Evolutionary conservation across 2,888 invertebrate genomes (phyloP).

Genomic region (Ptychoptera contaminata): DNA sequence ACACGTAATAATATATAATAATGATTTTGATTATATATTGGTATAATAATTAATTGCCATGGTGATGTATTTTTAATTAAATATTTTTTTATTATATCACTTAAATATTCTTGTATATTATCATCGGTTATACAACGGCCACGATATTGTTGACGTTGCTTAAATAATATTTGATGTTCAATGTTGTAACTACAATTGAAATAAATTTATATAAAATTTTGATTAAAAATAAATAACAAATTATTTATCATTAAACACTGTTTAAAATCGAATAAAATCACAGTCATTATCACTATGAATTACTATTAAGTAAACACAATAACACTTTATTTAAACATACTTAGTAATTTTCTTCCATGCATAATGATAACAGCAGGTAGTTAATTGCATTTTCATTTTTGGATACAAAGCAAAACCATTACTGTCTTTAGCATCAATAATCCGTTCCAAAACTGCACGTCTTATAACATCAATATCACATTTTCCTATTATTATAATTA

Average conservation of each 20-base stretch:
- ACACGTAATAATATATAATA: too few relatives aligned
- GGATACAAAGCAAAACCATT: constrained; percentile 44
- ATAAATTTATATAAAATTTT: neutral
- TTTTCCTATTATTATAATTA: constrained; percentile 45
- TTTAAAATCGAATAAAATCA: too few relatives aligned
- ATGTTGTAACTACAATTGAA: neutral
- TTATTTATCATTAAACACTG: too few relatives aligned
- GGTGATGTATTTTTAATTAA: constrained; percentile 55
- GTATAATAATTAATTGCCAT: constrained; percentile 68
- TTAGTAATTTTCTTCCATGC: constrained; percentile 40
- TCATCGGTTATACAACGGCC: constrained; percentile 52
- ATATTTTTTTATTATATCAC: constrained; percentile 61
- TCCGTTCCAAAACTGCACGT: constrained; percentile 32
- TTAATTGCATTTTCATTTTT: constrained; percentile 46
- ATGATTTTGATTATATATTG: constrained; percentile 20
- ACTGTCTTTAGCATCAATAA: constrained; percentile 39
- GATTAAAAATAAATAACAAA: too few relatives aligned
- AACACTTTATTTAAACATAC: constrained; percentile 27
- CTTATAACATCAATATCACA: constrained; percentile 39
- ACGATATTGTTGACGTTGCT: constrained; percentile 30
- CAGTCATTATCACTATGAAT: too few relatives aligned
- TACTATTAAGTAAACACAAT: too few relatives aligned
- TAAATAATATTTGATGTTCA: neutral
- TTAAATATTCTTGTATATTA: constrained; percentile 66
- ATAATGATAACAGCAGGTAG: constrained; percentile 61